Evolutionary conservation across 2,888 invertebrate species (phyloP).

Genomic region (Eupithecia subfuscata): DNA sequence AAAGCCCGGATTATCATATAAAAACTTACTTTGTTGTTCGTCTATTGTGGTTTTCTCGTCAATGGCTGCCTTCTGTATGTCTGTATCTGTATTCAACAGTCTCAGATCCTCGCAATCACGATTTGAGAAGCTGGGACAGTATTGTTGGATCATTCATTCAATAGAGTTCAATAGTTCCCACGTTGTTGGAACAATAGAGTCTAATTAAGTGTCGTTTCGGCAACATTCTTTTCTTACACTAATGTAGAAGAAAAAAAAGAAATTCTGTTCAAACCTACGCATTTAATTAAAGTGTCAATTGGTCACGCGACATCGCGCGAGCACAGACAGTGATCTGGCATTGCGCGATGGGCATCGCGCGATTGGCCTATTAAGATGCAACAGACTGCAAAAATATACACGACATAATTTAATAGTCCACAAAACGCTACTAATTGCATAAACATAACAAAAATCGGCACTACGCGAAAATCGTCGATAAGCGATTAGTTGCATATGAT

Average conservation of each 20-base stretch:
- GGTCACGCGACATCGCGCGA: no score
- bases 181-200: neutral
- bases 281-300: no score
- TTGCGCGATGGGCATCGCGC: no score
- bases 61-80: neutral
- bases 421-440: no score
- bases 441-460: no score
- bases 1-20: neutral
- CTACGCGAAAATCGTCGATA: no score
- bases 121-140: neutral
- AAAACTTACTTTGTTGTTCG: neutral
- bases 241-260: neutral
- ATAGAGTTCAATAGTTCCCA: neutral
- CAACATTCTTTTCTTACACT: neutral
- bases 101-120: neutral
- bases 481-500: no score
- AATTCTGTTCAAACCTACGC: neutral
- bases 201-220: neutral
- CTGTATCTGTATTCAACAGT: neutral
- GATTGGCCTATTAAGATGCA: no score
- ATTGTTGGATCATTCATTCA: neutral
- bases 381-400: no score
- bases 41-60: conserved; percentile 1
- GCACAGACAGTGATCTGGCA: no score
- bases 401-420: no score